A percentile compares a stretch with the other conserved stretches of the same genome.
These are phyloP conservation scores for Astreopora myriophthalma DNA, from an alignment of 64 coral and sea anemone genomes.

Conservation along the genomic window DNA sequence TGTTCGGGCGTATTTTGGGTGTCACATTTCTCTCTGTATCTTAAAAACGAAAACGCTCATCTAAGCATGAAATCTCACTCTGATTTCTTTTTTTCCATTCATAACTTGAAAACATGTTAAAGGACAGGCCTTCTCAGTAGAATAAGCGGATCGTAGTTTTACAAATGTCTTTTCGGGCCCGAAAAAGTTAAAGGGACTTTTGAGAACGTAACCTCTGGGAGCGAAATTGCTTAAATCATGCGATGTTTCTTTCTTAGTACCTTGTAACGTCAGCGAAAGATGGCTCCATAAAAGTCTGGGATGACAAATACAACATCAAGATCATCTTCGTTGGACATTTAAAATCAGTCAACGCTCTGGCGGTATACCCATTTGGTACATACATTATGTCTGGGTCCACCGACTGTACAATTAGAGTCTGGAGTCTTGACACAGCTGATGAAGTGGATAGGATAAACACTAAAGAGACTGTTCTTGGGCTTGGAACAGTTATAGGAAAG, in stretches of 20 bases:
- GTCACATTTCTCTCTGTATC: no score
- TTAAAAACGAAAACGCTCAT: no score
- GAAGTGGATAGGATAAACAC: constrained; percentile 91
- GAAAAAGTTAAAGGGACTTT: no score
- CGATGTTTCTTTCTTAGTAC: constrained; percentile 63
- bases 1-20: no score
- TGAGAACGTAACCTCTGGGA: no score
- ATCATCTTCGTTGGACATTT: constrained; percentile 94
- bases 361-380: constrained; percentile 89
- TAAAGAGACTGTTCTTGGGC: constrained; percentile 65
- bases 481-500: constrained; percentile 74
- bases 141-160: no score
- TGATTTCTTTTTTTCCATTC: no score
- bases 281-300: constrained; percentile 98
- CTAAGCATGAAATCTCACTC: no score
- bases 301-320: constrained; percentile 88
- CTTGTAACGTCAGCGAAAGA: constrained; percentile 91
- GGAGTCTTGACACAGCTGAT: constrained; percentile 95
- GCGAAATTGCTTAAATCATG: no score
- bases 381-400: constrained; percentile 91
- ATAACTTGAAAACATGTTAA: no score
- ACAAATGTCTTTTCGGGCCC: no score
- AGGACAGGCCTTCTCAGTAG: no score
- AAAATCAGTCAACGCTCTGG: constrained; percentile 81
- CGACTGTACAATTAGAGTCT: constrained; percentile 87